These are phyloP conservation scores for Caenorhabditis panamensis DNA, from an alignment of 2,888 invertebrate genomes.

Conservation along the genomic window DNA sequence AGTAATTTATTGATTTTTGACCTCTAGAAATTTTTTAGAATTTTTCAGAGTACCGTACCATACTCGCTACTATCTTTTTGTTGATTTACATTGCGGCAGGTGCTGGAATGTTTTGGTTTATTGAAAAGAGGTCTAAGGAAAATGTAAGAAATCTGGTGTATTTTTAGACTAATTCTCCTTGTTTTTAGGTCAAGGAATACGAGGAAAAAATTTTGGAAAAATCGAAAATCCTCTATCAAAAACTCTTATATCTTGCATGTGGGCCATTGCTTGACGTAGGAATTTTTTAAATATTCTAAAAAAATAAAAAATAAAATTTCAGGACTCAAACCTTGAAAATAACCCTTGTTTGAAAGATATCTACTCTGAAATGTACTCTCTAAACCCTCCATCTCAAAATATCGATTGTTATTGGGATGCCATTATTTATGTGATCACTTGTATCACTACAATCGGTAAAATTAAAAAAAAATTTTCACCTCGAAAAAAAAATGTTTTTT, in stretches of 20 bases:
- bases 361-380: background rate
- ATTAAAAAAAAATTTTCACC: background rate
- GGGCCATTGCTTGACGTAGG: background rate
- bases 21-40: too few species aligned
- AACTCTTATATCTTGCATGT: too few species aligned
- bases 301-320: background rate
- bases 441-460: slow-evolving; percentile 41
- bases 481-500: background rate
- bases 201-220: slow-evolving; percentile 2
- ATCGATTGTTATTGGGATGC: slow-evolving; percentile 20
- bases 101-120: slow-evolving; percentile 15
- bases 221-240: background rate
- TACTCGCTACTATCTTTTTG: slow-evolving; percentile 12
- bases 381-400: slow-evolving; percentile 16
- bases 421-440: slow-evolving; percentile 18
- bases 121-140: slow-evolving; percentile 11
- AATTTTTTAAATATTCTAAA: background rate
- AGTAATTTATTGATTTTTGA: slow-evolving; percentile 6
- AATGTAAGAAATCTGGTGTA: background rate
- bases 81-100: slow-evolving; percentile 11
- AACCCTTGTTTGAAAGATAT: slow-evolving; percentile 25
- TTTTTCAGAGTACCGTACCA: slow-evolving; percentile 29
- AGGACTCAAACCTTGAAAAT: background rate
- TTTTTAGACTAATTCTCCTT: too few species aligned
- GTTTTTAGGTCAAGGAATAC: slow-evolving; percentile 15